Evolutionary conservation across 1,140 invertebrate species (phyloP).

Genomic region (Aporrectodea caliginosa): DNA sequence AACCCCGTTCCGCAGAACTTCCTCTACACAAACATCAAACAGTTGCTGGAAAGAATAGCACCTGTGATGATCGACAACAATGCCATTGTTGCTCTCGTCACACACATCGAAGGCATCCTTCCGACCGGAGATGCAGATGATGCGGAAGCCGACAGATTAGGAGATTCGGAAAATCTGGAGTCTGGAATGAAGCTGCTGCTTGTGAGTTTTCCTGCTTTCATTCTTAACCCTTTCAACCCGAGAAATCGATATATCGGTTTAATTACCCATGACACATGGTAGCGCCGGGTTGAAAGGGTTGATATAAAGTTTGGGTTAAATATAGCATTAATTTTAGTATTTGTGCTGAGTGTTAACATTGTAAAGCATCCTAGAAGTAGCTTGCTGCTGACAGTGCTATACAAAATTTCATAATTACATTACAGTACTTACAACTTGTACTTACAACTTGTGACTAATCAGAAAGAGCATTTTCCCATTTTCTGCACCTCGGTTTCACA

Average conservation of each 20-base stretch:
- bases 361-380: too few relatives aligned
- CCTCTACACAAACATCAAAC: conserved; percentile 92
- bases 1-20: conserved; percentile 89
- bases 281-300: too few relatives aligned
- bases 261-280: too few relatives aligned
- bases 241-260: not conserved
- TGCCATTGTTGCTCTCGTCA: conserved; percentile 59
- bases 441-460: too few relatives aligned
- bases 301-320: too few relatives aligned
- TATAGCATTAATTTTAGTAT: too few relatives aligned
- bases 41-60: conserved; percentile 85
- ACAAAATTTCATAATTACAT: too few relatives aligned
- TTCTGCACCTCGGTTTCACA: too few relatives aligned
- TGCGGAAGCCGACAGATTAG: conserved; percentile 21
- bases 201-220: conserved; percentile 61
- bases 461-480: too few relatives aligned
- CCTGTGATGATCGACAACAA: conserved; percentile 91
- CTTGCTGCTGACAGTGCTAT: too few relatives aligned
- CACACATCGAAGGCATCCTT: conserved; percentile 50
- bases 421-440: too few relatives aligned
- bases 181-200: conserved; percentile 56
- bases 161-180: conserved; percentile 42
- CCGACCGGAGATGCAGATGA: conserved; percentile 39
- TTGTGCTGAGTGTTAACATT: too few relatives aligned
- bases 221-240: not conserved